Base-by-base conservation (phyloP, 53 echinoderm and acorn worm species). In the Stichopus horrens region DNA sequence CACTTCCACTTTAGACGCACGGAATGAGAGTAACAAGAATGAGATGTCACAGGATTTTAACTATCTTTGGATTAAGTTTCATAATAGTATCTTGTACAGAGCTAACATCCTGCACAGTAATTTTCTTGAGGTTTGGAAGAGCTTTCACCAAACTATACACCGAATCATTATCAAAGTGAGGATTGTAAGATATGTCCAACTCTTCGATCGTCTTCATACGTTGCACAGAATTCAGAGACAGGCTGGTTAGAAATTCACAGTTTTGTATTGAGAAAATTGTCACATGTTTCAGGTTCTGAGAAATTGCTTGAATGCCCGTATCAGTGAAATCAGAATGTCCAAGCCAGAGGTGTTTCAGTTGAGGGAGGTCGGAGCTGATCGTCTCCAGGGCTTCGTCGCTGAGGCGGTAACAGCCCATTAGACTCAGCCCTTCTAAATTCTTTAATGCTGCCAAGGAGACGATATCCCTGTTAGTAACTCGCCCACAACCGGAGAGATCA, bases 331-430 rank as follows among this genome's bases (percentile, higher is more conserved):
- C 75, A 19, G 57, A 52, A 22, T 74, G 74, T 74, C 87, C 87
- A 54, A 87, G 13, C 16, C 5, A 23, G 9, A 87, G 87, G 0
- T 6, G 21, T 23, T 55, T 57, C 56, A 87, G 74, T 9, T 54
- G 19, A 58, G 20, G 71, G 22, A 54, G 74, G 58, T 75, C 52
- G 18, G 16, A 19, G 57, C 53, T 55, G 53, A 87, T 74, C 9
- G 74, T 21, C 56, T 87, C 87, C 23, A 87, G 9, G 55, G 87
- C 87, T 57, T 87, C 54, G 57, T 87, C 87, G 7, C 73, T 74
- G 9, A 87, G 75, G 20, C 87, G 87, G 53, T 87, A 87, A 73
- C 87, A 87, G 20, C 75, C 87, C 7, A 87, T 74, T 87, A 87
- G 53, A 11, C 10, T 19, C 4, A 87, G 57, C 58, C 74, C 87